Conservation (phyloP, 1,140 invertebrate genomes). For the Drosophila kanapiae region DNA sequence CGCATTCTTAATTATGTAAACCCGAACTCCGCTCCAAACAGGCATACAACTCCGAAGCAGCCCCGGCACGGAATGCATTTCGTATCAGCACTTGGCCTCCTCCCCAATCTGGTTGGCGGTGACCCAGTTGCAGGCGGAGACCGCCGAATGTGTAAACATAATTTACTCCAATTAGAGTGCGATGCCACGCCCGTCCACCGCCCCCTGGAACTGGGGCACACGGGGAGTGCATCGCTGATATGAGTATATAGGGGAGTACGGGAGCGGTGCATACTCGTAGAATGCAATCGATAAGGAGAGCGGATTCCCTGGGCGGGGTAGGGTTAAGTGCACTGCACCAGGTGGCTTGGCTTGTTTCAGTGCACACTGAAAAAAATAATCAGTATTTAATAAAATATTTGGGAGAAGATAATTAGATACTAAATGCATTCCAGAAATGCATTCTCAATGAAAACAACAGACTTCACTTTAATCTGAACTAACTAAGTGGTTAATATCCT, state of each 20-base stretch:
- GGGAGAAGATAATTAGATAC: background rate
- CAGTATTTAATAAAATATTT: background rate
- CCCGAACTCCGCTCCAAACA: conserved; percentile 1
- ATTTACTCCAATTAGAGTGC: conserved; percentile 78
- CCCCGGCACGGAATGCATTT: conserved; percentile 55
- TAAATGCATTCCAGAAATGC: too few relatives aligned
- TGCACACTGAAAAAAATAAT: background rate
- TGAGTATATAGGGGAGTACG: conserved; percentile 11
- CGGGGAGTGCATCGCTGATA: conserved; percentile 55
- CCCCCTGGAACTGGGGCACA: conserved; percentile 62
- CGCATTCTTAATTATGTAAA: conserved; percentile 70
- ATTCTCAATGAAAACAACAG: too few relatives aligned
- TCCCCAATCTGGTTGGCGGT: conserved; percentile 33
- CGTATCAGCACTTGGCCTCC: conserved; percentile 54
- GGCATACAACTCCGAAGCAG: too few relatives aligned
- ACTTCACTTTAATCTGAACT: too few relatives aligned
- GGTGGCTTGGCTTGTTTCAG: conserved; percentile 14
- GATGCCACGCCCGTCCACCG: conserved; percentile 40
- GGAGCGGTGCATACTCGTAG: conserved; percentile 17
- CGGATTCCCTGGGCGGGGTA: background rate
- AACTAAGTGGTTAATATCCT: too few relatives aligned
- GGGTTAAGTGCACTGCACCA: conserved; percentile 49
- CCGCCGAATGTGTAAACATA: conserved; percentile 79
- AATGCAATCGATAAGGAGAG: conserved; percentile 69
- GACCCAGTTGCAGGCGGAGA: conserved; percentile 69